phyloP scores from a whole-genome alignment of 1,140 invertebrate genomes.

The Aphaenogaster floridana region DNA sequence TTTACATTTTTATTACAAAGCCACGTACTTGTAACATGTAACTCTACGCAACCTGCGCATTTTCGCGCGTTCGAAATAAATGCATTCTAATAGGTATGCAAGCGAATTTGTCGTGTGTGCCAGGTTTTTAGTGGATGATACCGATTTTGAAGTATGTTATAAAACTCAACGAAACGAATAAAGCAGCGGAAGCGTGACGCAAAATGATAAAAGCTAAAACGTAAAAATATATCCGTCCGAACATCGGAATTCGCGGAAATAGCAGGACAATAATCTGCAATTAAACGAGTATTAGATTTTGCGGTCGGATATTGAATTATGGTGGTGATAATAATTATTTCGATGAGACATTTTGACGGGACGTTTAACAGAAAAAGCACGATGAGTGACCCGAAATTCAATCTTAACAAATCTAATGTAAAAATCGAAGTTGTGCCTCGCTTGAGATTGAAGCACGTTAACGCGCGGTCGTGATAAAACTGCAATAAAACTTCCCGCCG shows the following conservation, averaged over 20 bases:
- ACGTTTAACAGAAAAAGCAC: not conserved
- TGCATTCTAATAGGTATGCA: constrained; percentile 62
- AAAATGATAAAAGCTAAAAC: constrained; percentile 54
- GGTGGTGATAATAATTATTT: constrained; percentile 11
- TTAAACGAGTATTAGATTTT: constrained; percentile 26
- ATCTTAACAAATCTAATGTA: constrained; percentile 2
- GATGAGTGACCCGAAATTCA: not conserved
- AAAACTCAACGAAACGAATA: constrained; percentile 53
- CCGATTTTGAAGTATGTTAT: constrained; percentile 58
- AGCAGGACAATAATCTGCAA: constrained; percentile 14
- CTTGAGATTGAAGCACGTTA: constrained; percentile 3
- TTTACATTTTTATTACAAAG: constrained; percentile 64
- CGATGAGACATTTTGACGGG: not conserved
- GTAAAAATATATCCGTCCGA: constrained; percentile 27
- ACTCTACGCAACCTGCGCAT: constrained; percentile 52
- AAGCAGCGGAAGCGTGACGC: constrained; percentile 52
- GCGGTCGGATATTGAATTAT: constrained; percentile 4
- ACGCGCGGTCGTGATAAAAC: constrained; percentile 13
- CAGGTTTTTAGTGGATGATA: constrained; percentile 61
- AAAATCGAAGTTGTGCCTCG: not conserved
- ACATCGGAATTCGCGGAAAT: not conserved
- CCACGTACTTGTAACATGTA: constrained; percentile 55
- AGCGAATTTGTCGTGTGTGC: constrained; percentile 50
- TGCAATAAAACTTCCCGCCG: constrained; percentile 51
- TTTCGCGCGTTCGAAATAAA: constrained; percentile 60